These are phyloP conservation scores for Acrocyrtus sp. DNA, from an alignment of 2,888 invertebrate genomes.

Conservation along the genomic window DNA sequence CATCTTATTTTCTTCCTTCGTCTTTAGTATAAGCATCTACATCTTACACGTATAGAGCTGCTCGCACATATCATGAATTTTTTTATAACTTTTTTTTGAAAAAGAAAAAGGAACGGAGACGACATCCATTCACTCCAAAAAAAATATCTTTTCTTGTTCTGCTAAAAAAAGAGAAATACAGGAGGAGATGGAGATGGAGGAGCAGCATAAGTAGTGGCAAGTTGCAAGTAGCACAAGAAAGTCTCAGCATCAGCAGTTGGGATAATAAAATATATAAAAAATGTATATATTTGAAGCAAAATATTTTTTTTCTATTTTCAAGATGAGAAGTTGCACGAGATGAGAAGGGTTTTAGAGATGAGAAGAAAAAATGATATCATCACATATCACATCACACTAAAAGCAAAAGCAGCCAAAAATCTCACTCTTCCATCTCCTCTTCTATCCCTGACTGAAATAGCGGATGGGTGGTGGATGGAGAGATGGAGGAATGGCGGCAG, in stretches of 20 bases:
- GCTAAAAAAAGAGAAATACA: background rate
- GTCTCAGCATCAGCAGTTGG: background rate
- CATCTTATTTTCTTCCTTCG: too few relatives aligned
- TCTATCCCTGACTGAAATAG: too few relatives aligned
- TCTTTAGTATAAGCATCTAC: too few relatives aligned
- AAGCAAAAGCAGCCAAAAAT: too few relatives aligned
- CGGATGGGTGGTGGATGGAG: background rate
- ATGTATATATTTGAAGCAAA: background rate
- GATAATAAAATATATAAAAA: background rate
- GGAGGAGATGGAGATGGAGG: too few relatives aligned
- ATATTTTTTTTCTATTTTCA: background rate
- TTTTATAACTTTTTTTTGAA: background rate
- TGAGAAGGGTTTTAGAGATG: background rate
- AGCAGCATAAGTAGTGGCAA: background rate
- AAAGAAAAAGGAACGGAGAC: background rate
- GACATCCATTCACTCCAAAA: background rate
- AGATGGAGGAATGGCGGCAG: background rate
- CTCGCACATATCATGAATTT: background rate
- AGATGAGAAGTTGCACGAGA: too few relatives aligned
- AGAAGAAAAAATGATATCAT: background rate
- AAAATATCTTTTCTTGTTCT: too few relatives aligned
- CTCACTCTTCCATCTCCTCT: too few relatives aligned
- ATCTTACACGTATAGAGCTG: too few relatives aligned
- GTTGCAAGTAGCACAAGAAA: too few relatives aligned
- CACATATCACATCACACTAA: background rate